Base-by-base conservation (phyloP, 2,113 vertebrate genomes). In the Crotalus tigris region DNA sequence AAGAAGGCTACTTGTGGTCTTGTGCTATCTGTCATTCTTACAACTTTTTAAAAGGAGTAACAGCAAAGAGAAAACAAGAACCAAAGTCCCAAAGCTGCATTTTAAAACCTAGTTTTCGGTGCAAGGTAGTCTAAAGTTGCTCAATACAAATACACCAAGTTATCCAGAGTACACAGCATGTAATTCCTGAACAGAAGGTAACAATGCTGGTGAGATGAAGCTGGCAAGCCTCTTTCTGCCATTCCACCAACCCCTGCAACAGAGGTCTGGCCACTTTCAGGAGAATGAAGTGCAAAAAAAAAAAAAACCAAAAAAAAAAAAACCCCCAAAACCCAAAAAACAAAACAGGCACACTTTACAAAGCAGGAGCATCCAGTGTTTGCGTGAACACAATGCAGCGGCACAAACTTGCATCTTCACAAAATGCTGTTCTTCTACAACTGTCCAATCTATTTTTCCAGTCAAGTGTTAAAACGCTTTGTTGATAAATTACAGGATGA, bases 341-440 rank as follows among this genome's bases (percentile, higher is more conserved):
- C 44, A 94, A 46, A 46, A 49, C 5, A 93, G 96, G 91, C 95
- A 95, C 96, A 95, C 93, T 96, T 95, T 93, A 95, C 91, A 94
- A 96, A 96, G 94, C 95, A 94, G 94, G 95, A 97, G 94, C 95
- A 96, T 97, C 97, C 95, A 96, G 98, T 98, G 98, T 98, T 96
- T 96, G 94, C 95, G 95, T 0, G 85, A 95, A 96, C 95, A 88
- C 94, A 90, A 95, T 94, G 91, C 95, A 96, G 97, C 95, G 95
- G 96, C 95, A 96, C 93, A 95, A 95, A 95, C 93, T 95, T 0
- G 33, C 93, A 93, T 94, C 91, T 96, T 94, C 93, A 39, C 85
- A 3, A 85, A 96, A 92, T 85, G 94, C 89, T 94, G 85, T 94
- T 96, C 93, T 29, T 61, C 95, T 92, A 51, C 91, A 69, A 69